A percentile compares a stretch with the other conserved stretches of the same genome.
phyloP scores from a whole-genome alignment of 2,888 invertebrate genomes.

The Pammene aurita region DNA sequence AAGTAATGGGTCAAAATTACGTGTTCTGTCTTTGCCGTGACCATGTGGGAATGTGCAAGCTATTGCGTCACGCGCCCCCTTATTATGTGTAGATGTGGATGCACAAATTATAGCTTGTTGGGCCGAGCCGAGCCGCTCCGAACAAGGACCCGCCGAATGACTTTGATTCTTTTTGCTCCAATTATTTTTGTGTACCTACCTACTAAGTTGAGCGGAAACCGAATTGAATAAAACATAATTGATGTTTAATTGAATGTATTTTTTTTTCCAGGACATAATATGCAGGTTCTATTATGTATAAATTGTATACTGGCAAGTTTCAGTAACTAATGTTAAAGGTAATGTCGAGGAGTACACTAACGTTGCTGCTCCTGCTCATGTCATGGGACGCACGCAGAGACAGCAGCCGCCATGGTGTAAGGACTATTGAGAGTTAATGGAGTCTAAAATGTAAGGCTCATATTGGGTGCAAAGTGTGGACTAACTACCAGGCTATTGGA shows the following conservation, averaged over 20 bases:
- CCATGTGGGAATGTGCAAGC: conserved; percentile 74
- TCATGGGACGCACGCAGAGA: too few species aligned
- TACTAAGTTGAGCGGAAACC: conserved; percentile 35
- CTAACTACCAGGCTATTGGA: too few species aligned
- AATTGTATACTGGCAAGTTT: too few species aligned
- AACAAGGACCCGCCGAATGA: conserved; percentile 54
- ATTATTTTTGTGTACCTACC: conserved; percentile 44
- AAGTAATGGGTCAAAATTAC: conserved; percentile 79
- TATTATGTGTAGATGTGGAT: conserved; percentile 76
- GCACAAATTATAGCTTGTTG: conserved; percentile 78
- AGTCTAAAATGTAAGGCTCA: too few species aligned
- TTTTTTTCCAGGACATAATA: not conserved
- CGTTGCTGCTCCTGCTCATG: too few species aligned
- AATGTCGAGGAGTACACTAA: too few species aligned
- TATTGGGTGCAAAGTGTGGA: too few species aligned
- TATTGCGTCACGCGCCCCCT: conserved; percentile 75
- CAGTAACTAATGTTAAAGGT: too few species aligned
- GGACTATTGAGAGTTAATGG: too few species aligned
- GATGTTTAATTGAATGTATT: conserved; percentile 26
- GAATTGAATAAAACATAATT: conserved; percentile 28
- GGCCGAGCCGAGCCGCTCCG: conserved; percentile 47
- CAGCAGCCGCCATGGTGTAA: too few species aligned
- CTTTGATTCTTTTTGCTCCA: conserved; percentile 61
- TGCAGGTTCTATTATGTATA: too few species aligned
- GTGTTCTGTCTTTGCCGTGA: conserved; percentile 73